phyloP scores from a whole-genome alignment of 2,888 invertebrate species.

The Dasysyrphus tricinctus region DNA sequence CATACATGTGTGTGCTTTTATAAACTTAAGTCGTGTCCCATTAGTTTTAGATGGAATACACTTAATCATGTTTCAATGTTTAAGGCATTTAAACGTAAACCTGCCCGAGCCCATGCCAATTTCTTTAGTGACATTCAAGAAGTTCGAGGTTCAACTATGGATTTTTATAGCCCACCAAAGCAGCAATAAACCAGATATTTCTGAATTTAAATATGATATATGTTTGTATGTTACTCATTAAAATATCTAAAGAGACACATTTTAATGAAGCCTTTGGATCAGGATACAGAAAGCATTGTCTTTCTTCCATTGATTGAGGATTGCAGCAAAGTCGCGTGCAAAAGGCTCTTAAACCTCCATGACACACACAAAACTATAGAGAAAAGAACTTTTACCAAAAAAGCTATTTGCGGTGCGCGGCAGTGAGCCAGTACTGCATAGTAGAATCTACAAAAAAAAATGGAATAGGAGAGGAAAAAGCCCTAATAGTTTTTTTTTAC shows the following conservation, averaged over 20 bases:
- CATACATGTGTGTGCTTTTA: not conserved
- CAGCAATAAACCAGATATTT: slow-evolving; percentile 42
- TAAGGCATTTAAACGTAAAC: not conserved
- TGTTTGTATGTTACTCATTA: slow-evolving; percentile 33
- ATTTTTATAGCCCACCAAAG: slow-evolving; percentile 10
- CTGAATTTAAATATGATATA: slow-evolving; percentile 39
- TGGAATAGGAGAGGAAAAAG: slow-evolving; percentile 24
- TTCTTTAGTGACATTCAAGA: slow-evolving; percentile 57
- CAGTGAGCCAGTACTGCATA: slow-evolving; percentile 38
- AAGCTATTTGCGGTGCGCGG: slow-evolving; percentile 40
- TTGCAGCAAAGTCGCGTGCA: slow-evolving; percentile 78
- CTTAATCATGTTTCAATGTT: slow-evolving; percentile 13
- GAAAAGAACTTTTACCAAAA: slow-evolving; percentile 39
- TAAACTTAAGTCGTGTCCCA: not conserved
- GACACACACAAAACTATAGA: slow-evolving; percentile 11
- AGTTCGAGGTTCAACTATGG: slow-evolving; percentile 23
- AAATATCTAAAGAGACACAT: slow-evolving; percentile 53
- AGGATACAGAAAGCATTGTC: slow-evolving; percentile 17
- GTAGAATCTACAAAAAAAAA: slow-evolving; percentile 49
- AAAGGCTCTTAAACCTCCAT: slow-evolving; percentile 79
- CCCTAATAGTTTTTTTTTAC: not conserved
- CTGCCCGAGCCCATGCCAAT: not conserved
- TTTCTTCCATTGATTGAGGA: slow-evolving; percentile 27
- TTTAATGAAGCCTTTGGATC: slow-evolving; percentile 54
- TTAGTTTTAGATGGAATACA: slow-evolving; percentile 2